Conservation (phyloP, 2,113 vertebrate genomes). For the Heliornis fulica region DNA sequence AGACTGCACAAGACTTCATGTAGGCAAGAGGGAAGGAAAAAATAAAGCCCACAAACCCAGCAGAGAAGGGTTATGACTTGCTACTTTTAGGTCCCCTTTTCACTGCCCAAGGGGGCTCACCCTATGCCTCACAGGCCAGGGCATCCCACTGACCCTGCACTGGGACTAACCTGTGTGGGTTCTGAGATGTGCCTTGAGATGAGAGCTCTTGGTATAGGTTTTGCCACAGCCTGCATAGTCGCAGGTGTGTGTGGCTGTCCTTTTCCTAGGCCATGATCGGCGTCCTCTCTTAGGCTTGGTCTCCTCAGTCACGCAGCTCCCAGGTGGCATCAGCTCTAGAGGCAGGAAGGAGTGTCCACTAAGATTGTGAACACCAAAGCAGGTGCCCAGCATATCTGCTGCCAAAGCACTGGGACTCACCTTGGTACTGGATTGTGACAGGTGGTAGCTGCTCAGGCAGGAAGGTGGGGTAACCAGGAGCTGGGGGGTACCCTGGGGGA, state of each 20-base stretch:
- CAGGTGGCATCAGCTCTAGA: conserved; percentile 86
- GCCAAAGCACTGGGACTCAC: conserved; percentile 72
- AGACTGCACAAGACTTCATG: background rate
- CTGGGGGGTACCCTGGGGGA: conserved; percentile 82
- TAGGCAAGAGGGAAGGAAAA: background rate
- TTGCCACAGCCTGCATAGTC: conserved; percentile 96
- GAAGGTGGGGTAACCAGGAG: conserved; percentile 82
- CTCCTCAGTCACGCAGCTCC: conserved; percentile 87
- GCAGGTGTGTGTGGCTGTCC: conserved; percentile 93
- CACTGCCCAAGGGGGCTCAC: fast-evolving
- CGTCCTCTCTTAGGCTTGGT: conserved; percentile 93
- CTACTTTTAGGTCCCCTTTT: background rate
- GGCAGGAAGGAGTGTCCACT: conserved; percentile 65
- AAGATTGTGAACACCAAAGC: background rate
- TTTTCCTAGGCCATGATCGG: conserved; percentile 95
- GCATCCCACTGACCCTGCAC: fast-evolving
- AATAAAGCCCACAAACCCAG: background rate
- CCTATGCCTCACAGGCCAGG: fast-evolving
- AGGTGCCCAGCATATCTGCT: background rate
- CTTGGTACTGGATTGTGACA: conserved; percentile 86
- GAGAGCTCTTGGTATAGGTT: conserved; percentile 98
- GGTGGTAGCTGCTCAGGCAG: conserved; percentile 80
- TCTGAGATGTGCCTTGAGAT: conserved; percentile 96
- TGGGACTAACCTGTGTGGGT: conserved; percentile 91
- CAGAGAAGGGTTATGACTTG: fast-evolving